Evolutionary conservation across 1,140 invertebrate genomes (phyloP), one percentile per base, ranked within the genome.

Genomic region (Lepidurus packardi): DNA sequence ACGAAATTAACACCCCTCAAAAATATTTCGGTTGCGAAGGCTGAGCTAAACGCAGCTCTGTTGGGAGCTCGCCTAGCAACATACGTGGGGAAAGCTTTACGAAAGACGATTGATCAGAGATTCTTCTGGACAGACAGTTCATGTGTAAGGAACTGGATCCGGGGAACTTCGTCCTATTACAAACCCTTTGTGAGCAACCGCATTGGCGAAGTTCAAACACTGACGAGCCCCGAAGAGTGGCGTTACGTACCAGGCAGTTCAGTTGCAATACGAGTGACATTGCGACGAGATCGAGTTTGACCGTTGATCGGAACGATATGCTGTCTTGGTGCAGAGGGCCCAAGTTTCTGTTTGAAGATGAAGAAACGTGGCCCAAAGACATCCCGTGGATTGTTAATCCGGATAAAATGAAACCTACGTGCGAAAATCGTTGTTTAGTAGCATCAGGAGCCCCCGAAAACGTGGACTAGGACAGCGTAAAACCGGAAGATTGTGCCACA

Each of bases 1-100:
- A 79, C 82, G 10, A 82, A 84, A 76, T 84, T 87, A 7, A 83
- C 86, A 47, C 86, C 86, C 43, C 75, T 86, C 3, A 87, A 87
- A 81, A 79, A 75, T 11, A 76, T 83, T 25, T 84, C 85, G 13
- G 82, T 89, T 41, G 86, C 88, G 8, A 77, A 85, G 78, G 81
- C 88, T 24, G 87, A 89, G 81, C 80, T 88, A 24, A 83, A 82
- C 74, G 86, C 83, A 7, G 86, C 86, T 6, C 74, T 83, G 1
- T 74, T 87, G n/a, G 78, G 87, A 13, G 81, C 84, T 4, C 82
- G 82, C 7, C 76, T 84, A 24, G 77, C 74, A 0, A 43, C 47
- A 0, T 77, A 73, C 9, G 77, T 82, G 8, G 1, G 16, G n/a
- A 43, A 81, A 34, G 25, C 65, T 2, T 43, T 78, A 3, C 43